A percentile compares a stretch with the other conserved stretches of the same genome.
Evolutionary conservation across 2,113 vertebrate genomes (phyloP).

Genomic region (Indicator indicator): DNA sequence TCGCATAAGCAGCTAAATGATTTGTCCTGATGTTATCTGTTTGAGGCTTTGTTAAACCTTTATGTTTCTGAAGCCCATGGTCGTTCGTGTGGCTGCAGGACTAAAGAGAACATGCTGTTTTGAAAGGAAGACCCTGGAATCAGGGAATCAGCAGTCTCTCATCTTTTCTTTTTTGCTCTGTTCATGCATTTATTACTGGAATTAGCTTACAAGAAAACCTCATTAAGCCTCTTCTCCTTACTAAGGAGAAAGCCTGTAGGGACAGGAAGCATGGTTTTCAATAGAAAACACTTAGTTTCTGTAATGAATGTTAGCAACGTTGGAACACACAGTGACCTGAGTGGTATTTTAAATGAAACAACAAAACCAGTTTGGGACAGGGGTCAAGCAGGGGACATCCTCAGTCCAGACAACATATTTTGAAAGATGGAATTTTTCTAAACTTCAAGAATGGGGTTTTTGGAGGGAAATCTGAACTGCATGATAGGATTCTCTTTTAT

Average conservation of each 20-base stretch:
- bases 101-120: conserved; percentile 48
- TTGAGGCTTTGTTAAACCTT: neutral
- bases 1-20: neutral
- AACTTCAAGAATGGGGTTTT: neutral
- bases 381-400: neutral
- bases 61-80: neutral
- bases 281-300: conserved; percentile 57
- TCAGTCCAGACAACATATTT: neutral
- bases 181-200: conserved; percentile 60
- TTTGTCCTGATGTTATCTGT: neutral
- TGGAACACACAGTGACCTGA: conserved; percentile 29
- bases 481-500: neutral
- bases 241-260: conserved; percentile 40
- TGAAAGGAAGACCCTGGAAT: conserved; percentile 25
- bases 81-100: neutral
- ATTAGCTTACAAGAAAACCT: conserved; percentile 63
- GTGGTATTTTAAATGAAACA: neutral
- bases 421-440: neutral
- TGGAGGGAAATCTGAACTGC: neutral
- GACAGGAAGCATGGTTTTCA: conserved; percentile 40
- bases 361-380: conserved; percentile 11
- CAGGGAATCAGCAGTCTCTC: neutral
- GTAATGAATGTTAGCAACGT: conserved; percentile 42
- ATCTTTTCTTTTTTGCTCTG: conserved; percentile 4
- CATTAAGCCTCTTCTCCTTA: conserved; percentile 32